phyloP scores from a whole-genome alignment of 2,888 invertebrate genomes.

The Erebia ligea region DNA sequence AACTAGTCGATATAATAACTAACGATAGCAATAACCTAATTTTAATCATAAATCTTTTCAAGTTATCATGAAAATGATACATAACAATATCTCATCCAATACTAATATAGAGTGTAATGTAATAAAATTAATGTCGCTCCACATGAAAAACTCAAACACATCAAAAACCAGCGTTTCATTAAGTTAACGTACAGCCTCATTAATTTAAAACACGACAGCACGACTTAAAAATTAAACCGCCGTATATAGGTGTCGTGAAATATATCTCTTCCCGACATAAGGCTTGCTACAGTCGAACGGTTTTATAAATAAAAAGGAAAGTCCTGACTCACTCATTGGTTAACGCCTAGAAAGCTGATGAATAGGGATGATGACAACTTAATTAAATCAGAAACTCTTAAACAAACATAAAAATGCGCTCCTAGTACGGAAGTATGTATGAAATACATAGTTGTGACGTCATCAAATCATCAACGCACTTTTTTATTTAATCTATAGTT shows the following conservation, averaged over 20 bases:
- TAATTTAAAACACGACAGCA: conserved; percentile 46
- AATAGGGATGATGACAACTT: too few relatives aligned
- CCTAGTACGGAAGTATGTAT: too few relatives aligned
- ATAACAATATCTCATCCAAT: conserved; percentile 19
- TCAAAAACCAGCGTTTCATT: conserved; percentile 50
- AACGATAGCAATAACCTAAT: too few relatives aligned
- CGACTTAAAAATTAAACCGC: conserved; percentile 50
- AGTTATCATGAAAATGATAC: not conserved
- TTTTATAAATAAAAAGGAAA: not conserved
- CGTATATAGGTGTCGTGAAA: conserved; percentile 44
- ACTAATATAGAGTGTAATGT: conserved; percentile 23
- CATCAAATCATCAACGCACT: too few relatives aligned
- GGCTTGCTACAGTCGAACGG: conserved; percentile 19
- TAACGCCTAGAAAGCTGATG: too few relatives aligned
- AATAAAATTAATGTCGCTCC: conserved; percentile 30
- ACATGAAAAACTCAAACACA: conserved; percentile 47
- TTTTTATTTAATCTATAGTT: too few relatives aligned
- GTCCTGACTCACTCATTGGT: too few relatives aligned
- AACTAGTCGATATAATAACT: too few relatives aligned
- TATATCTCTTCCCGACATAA: conserved; percentile 42
- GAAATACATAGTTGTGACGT: too few relatives aligned
- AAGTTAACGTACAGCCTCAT: conserved; percentile 48
- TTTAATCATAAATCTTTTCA: too few relatives aligned
- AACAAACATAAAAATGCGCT: too few relatives aligned
- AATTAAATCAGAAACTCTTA: too few relatives aligned